These are phyloP conservation scores for Danaus plexippus DNA, from an alignment of 1,140 invertebrate genomes.

Conservation along the genomic window DNA sequence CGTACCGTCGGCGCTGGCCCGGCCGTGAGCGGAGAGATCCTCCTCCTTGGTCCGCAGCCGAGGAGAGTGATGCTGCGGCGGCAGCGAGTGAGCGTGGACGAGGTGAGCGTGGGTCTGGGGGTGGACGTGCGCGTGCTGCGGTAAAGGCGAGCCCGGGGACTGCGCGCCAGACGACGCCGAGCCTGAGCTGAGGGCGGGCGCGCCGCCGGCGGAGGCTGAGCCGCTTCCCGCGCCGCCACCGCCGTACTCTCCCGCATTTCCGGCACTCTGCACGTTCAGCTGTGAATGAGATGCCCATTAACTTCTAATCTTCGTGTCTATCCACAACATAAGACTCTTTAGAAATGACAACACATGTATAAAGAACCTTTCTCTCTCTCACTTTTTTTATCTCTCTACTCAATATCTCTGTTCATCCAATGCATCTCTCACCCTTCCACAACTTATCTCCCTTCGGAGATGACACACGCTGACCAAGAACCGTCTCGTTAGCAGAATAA, in stretches of 20 bases:
- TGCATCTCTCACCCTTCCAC: no score
- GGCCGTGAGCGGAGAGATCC: slow-evolving; percentile 71
- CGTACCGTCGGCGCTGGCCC: slow-evolving; percentile 71
- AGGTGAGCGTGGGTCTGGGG: slow-evolving; percentile 39
- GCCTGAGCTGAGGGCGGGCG: slow-evolving; percentile 46
- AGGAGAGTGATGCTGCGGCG: slow-evolving; percentile 49
- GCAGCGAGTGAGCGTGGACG: slow-evolving; percentile 48
- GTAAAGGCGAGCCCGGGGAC: slow-evolving; percentile 50
- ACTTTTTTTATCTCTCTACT: background rate
- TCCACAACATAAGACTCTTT: background rate
- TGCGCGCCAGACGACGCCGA: slow-evolving; percentile 53
- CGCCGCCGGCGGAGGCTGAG: slow-evolving; percentile 18
- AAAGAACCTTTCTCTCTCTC: background rate
- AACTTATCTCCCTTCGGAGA: no score
- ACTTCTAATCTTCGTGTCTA: slow-evolving; percentile 1
- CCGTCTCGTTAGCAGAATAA: no score
- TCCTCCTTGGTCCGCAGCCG: slow-evolving; percentile 70
- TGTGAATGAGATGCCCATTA: slow-evolving; percentile 15
- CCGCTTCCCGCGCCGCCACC: slow-evolving; percentile 32
- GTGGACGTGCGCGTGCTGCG: slow-evolving; percentile 47
- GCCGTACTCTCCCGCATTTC: slow-evolving; percentile 42
- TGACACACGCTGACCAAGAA: no score
- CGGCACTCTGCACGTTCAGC: slow-evolving; percentile 63
- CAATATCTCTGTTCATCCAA: no score
- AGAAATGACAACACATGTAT: background rate